Evolutionary conservation across 2,888 invertebrate species (phyloP).

Genomic region (Lasioglossum calceatum): DNA sequence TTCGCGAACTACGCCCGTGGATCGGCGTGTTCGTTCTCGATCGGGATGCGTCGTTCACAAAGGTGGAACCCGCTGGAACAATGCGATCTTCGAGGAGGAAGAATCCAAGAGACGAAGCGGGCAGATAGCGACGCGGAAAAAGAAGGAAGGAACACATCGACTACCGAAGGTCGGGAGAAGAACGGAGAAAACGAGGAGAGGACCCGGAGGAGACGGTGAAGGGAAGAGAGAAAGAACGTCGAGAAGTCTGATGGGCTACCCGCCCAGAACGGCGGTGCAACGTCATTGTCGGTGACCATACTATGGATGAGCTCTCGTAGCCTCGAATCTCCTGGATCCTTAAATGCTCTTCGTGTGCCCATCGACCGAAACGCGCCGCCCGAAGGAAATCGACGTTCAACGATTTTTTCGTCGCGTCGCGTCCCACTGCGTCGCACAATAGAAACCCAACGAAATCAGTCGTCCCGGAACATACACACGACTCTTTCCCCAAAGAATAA

Average conservation of each 20-base stretch:
- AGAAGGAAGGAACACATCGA: slow-evolving; percentile 42
- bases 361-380: slow-evolving; percentile 59
- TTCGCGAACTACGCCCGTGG: slow-evolving; percentile 66
- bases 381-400: slow-evolving; percentile 48
- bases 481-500: not conserved
- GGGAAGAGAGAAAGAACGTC: slow-evolving; percentile 70
- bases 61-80: slow-evolving; percentile 78
- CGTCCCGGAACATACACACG: not conserved
- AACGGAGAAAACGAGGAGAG: slow-evolving; percentile 49
- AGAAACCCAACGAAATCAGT: slow-evolving; percentile 46
- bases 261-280: slow-evolving; percentile 82
- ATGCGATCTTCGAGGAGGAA: slow-evolving; percentile 68
- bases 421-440: not conserved
- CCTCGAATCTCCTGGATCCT: slow-evolving; percentile 63
- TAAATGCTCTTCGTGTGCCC: slow-evolving; percentile 60
- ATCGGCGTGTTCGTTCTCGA: slow-evolving; percentile 76
- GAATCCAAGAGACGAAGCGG: slow-evolving; percentile 45
- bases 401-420: slow-evolving; percentile 22
- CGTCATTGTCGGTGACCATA: slow-evolving; percentile 80
- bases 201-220: slow-evolving; percentile 17
- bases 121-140: slow-evolving; percentile 33
- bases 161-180: slow-evolving; percentile 54
- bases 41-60: slow-evolving; percentile 76
- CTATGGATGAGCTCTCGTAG: slow-evolving; percentile 65
- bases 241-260: slow-evolving; percentile 79